Evolutionary conservation across 2,888 invertebrate species (phyloP).

Genomic region (Slavum lentiscoides): DNA sequence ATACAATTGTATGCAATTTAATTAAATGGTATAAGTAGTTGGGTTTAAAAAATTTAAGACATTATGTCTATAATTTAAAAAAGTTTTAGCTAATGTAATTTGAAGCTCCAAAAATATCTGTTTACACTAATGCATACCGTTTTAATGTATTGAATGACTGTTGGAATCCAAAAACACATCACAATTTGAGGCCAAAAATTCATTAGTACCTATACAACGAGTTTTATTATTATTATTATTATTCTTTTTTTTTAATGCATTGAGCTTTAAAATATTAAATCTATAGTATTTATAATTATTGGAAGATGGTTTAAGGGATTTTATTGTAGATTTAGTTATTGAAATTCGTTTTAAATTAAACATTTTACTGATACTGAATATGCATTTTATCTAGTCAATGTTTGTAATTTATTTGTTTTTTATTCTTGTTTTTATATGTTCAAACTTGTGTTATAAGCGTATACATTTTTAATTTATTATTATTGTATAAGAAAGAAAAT

Average conservation of each 20-base stretch:
- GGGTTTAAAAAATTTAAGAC: too few species aligned
- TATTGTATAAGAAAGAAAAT: slow-evolving; percentile 2
- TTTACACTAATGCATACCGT: too few species aligned
- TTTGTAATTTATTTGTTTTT: slow-evolving; percentile 25
- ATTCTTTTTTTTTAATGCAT: background rate
- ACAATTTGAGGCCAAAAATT: too few species aligned
- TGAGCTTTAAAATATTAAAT: background rate
- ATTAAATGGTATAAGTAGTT: too few species aligned
- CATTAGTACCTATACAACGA: too few species aligned
- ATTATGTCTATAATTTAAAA: too few species aligned
- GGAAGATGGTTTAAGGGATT: background rate
- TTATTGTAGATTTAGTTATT: slow-evolving; percentile 4
- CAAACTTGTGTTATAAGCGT: slow-evolving; percentile 1
- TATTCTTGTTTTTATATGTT: slow-evolving; percentile 15
- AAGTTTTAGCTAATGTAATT: too few species aligned
- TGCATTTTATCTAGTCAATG: slow-evolving; percentile 45
- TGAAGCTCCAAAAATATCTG: too few species aligned
- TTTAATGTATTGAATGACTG: too few species aligned
- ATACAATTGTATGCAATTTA: too few species aligned
- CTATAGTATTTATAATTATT: background rate
- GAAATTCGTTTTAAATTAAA: background rate
- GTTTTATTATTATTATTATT: too few species aligned
- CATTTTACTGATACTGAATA: background rate
- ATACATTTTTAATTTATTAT: slow-evolving; percentile 2
- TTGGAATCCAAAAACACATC: too few species aligned